Conservation (phyloP, 2,888 invertebrate genomes). For the Ornithoptera alexandrae region DNA sequence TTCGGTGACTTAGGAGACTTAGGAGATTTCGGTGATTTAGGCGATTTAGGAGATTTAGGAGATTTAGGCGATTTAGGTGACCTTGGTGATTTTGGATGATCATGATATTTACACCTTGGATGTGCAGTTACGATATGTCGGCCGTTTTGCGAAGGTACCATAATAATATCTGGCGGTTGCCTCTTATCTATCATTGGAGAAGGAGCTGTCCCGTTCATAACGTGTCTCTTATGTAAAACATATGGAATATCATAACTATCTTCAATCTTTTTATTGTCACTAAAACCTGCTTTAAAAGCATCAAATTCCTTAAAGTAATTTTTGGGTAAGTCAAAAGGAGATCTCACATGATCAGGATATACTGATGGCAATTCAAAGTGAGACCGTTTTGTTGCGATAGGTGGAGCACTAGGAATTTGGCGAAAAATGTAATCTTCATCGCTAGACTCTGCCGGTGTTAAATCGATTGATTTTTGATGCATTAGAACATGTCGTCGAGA, state of each 20-base stretch:
- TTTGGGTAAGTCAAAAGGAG: constrained; percentile 85
- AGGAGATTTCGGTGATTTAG: constrained; percentile 78
- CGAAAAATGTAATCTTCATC: constrained; percentile 90
- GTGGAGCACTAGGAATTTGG: constrained; percentile 87
- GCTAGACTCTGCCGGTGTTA: constrained; percentile 91
- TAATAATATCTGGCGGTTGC: constrained; percentile 69
- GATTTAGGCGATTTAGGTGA: constrained; percentile 82
- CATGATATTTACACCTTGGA: constrained; percentile 73
- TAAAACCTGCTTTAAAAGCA: constrained; percentile 76
- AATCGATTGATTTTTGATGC: constrained; percentile 92
- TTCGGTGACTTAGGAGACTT: constrained; percentile 70
- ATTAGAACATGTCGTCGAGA: constrained; percentile 88
- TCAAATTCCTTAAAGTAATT: constrained; percentile 86
- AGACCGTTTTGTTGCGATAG: constrained; percentile 85
- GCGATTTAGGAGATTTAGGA: constrained; percentile 82
- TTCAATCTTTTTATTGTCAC: constrained; percentile 72
- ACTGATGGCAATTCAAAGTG: constrained; percentile 84
- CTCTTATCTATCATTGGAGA: constrained; percentile 74
- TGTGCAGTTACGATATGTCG: constrained; percentile 71
- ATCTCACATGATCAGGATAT: constrained; percentile 80
- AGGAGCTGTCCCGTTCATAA: constrained; percentile 91
- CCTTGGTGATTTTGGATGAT: constrained; percentile 59
- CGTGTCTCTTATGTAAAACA: constrained; percentile 89
- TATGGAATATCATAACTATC: constrained; percentile 89
- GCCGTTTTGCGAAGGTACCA: constrained; percentile 71